Conservation (phyloP, 2,888 invertebrate genomes). For the Metellina segmentata region DNA sequence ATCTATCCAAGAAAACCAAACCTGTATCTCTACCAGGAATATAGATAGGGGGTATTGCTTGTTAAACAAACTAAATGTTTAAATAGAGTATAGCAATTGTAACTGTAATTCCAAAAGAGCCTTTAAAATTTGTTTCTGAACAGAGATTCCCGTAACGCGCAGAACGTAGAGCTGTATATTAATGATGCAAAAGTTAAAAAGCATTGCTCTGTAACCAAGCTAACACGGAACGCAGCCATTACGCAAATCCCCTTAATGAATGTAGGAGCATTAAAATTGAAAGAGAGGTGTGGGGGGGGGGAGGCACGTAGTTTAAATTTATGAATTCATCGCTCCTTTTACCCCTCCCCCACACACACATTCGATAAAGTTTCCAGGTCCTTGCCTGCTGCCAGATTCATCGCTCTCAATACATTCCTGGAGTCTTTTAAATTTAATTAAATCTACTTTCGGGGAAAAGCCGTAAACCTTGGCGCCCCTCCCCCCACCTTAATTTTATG, state of each 20-base stretch:
- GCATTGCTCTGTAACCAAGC: conserved; percentile 11
- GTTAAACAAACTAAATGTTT: not conserved
- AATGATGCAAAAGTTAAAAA: conserved; percentile 35
- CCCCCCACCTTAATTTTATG: conserved; percentile 61
- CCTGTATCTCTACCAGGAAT: too few species aligned
- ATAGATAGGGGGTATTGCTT: not conserved
- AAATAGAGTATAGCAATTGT: not conserved
- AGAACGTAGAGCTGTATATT: not conserved
- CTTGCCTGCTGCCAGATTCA: conserved; percentile 58
- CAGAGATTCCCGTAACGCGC: not conserved
- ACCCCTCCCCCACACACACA: conserved; percentile 30
- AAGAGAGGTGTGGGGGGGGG: conserved; percentile 22
- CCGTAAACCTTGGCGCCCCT: not conserved
- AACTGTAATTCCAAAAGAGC: not conserved
- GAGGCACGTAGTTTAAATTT: conserved; percentile 57
- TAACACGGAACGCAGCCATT: conserved; percentile 23
- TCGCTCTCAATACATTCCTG: conserved; percentile 22
- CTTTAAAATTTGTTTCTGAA: not conserved
- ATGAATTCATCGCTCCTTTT: conserved; percentile 51
- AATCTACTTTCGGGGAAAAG: conserved; percentile 61
- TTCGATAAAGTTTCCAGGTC: conserved; percentile 63
- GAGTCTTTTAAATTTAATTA: conserved; percentile 73
- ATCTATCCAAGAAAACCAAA: too few species aligned
- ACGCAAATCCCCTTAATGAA: conserved; percentile 59
- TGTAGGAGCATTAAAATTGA: conserved; percentile 56